phyloP scores from a whole-genome alignment of 2,888 invertebrate genomes.

The Sericinus montela region DNA sequence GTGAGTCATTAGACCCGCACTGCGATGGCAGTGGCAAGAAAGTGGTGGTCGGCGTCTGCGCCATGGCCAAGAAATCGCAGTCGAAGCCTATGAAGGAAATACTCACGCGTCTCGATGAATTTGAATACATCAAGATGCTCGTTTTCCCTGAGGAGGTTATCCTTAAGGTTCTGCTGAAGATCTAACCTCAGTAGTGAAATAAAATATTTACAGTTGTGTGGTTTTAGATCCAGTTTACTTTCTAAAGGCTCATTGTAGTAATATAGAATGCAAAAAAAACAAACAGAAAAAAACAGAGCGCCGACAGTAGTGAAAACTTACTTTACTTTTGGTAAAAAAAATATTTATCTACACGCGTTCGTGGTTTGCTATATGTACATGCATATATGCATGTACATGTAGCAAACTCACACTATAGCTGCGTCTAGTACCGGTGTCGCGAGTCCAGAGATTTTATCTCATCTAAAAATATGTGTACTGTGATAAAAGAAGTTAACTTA shows the following conservation, averaged over 20 bases:
- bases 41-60: constrained; percentile 98
- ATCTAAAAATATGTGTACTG: no score
- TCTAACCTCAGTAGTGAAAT: constrained; percentile 71
- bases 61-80: constrained; percentile 99
- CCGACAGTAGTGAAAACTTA: no score
- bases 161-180: constrained; percentile 85
- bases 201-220: constrained; percentile 43
- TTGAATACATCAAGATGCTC: constrained; percentile 96
- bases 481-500: no score
- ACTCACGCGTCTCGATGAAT: constrained; percentile 95
- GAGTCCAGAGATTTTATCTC: no score
- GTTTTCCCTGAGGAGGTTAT: constrained; percentile 98
- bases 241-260: neutral
- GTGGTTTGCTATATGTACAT: no score
- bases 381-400: no score
- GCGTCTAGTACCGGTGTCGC: no score
- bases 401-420: no score
- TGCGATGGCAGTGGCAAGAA: constrained; percentile 87
- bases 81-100: constrained; percentile 99
- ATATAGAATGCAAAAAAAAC: no score
- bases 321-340: no score
- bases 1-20: constrained; percentile 81
- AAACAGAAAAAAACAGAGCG: no score
- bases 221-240: neutral
- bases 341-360: no score